Evolutionary conservation across 2,888 invertebrate species (phyloP), one percentile per base, ranked within the genome.

Genomic region (Mantis religiosa): DNA sequence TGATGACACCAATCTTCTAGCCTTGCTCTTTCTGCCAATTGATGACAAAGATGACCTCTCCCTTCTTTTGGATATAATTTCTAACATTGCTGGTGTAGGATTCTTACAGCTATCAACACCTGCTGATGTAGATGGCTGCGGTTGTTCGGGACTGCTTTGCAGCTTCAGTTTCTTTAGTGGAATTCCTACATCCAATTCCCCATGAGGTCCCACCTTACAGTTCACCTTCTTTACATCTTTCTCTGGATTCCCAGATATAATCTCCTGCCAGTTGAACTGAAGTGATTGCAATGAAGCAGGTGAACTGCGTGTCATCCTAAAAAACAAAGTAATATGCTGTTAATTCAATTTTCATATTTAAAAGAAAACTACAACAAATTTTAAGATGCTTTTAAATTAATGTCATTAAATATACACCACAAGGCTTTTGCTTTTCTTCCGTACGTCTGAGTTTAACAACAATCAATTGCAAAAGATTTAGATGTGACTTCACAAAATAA

Each of bases 51-150:
- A 89, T 28, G 93, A 92, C 92, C 94, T 95, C 89, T 95, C 95
- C 91, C 95, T 95, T 91, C 95, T 95, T 91, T 94, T 95, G 82
- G 95, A 94, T 88, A 96, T 93, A 0, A 97, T 95, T 90, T 95
- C 95, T 90, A 95, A 93, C 97, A 97, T 97, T 1, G 96, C 96
- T 85, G 95, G 95, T 1, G 97, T 97, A 0, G 96, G 96, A 93
- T 95, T 92, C 25, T 71, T 20, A 71, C 20, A 20, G 2, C 54
- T 25, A 71, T 25, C 54, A 71, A 25, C 25, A 93, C 91, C 90
- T 28, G 90, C 90, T 83, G 91, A 91, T 28, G 91, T 91, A n/a
- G 89, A 34, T 3, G 41, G 82, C 15, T n/a, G 82, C 41, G 89
- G 89, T 83, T 90, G 89, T 85, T 91, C 91, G 28, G 90, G 88